Evolutionary conservation across 2,797 vertebrate species (phyloP).

Genomic region (Eospalax fontanierii): DNA sequence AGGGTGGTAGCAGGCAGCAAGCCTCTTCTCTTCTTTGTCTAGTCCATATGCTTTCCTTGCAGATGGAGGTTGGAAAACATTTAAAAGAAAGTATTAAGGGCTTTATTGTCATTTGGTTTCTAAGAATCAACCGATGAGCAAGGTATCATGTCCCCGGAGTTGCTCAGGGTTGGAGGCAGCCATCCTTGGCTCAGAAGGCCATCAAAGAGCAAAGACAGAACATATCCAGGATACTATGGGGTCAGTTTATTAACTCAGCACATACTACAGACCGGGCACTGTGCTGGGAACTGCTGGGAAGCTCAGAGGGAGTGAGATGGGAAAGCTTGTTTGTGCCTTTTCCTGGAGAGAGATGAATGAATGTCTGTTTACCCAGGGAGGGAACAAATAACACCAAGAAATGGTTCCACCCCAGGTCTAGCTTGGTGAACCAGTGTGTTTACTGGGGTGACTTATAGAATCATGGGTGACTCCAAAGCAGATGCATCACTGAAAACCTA

Average conservation of each 20-base stretch:
- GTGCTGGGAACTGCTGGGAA: no score
- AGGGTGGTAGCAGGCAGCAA: background rate
- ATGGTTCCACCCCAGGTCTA: background rate
- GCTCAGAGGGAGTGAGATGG: background rate
- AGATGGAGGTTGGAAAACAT: background rate
- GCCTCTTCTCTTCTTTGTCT: background rate
- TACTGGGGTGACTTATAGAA: background rate
- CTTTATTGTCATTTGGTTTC: background rate
- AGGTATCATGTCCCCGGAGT: background rate
- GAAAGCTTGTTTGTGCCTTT: background rate
- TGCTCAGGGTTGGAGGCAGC: background rate
- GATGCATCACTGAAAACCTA: background rate
- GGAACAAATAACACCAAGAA: background rate
- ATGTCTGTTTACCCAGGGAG: no score
- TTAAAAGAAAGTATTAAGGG: background rate
- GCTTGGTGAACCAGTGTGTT: background rate
- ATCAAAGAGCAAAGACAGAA: background rate
- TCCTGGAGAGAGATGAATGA: background rate
- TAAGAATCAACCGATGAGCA: background rate
- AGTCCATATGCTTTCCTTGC: no score
- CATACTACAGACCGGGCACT: accelerated
- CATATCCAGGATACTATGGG: accelerated
- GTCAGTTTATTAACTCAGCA: background rate
- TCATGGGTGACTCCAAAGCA: background rate
- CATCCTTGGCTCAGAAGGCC: background rate